These are phyloP conservation scores for Athene cunicularia DNA, from an alignment of 2,113 vertebrate genomes.

Conservation along the genomic window DNA sequence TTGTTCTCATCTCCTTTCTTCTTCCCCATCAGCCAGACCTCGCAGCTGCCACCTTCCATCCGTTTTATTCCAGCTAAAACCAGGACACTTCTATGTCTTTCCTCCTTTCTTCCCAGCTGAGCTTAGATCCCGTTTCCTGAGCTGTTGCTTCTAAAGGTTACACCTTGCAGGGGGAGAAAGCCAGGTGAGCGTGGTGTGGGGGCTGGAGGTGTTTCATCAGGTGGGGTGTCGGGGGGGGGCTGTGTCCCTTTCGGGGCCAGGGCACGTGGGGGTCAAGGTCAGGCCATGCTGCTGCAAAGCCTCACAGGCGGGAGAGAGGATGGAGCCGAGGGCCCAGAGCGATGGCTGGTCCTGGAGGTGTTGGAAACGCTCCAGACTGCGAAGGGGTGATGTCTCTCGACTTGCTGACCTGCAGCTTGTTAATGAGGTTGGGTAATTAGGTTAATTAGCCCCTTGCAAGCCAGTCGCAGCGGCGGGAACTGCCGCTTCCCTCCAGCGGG, in stretches of 20 bases:
- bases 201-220: accelerated
- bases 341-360: accelerated
- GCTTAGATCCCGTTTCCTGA: background rate
- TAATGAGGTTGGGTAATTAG: background rate
- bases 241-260: background rate
- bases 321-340: accelerated
- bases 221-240: no score
- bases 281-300: accelerated
- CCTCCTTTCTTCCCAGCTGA: background rate
- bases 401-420: background rate
- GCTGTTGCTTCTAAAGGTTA: background rate
- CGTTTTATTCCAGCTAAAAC: background rate
- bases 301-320: no score
- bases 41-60: background rate
- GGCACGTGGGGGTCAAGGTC: no score
- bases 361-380: accelerated
- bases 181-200: no score
- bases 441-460: background rate
- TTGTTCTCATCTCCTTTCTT: background rate
- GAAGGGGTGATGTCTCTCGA: background rate
- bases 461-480: no score
- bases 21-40: background rate
- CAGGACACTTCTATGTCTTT: background rate
- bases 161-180: no score
- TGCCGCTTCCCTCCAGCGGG: background rate